phyloP scores from a whole-genome alignment of 2,113 vertebrate species.

The Chloropsis cyanopogon region DNA sequence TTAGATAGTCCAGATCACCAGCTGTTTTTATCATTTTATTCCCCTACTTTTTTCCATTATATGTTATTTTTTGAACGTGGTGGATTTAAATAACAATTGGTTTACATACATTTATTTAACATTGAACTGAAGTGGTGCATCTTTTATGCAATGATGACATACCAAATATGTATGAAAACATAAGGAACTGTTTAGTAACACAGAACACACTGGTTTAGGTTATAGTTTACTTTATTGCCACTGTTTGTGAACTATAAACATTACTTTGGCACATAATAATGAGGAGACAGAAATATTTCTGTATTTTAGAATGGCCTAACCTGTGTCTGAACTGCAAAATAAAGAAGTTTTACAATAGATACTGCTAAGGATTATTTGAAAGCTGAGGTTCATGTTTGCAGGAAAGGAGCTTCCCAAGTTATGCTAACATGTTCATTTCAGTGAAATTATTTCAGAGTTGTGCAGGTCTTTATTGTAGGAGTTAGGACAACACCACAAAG shows the following conservation, averaged over 20 bases:
- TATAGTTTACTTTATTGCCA: neutral
- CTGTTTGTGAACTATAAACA: neutral
- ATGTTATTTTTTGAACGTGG: neutral
- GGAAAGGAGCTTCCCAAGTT: neutral
- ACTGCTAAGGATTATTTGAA: neutral
- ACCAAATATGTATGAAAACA: neutral
- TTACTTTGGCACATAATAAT: neutral
- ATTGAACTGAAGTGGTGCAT: neutral
- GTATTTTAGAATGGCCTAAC: neutral
- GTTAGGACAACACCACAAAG: neutral
- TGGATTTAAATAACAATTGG: neutral
- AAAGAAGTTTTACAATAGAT: neutral
- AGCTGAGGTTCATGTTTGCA: neutral
- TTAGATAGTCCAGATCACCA: neutral
- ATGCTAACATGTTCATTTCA: neutral
- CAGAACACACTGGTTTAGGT: neutral
- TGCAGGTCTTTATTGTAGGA: accelerated
- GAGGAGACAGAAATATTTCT: neutral
- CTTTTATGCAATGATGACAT: neutral
- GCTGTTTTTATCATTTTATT: neutral
- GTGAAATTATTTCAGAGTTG: neutral
- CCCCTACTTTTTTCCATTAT: neutral
- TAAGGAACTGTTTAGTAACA: neutral
- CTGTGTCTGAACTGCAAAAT: neutral
- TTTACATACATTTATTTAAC: neutral